Percentiles rank a stretch among this genome's conserved stretches.
These are phyloP conservation scores for Hozukius guyotensis DNA, from an alignment of 2,797 vertebrate species.

Conservation along the genomic window DNA sequence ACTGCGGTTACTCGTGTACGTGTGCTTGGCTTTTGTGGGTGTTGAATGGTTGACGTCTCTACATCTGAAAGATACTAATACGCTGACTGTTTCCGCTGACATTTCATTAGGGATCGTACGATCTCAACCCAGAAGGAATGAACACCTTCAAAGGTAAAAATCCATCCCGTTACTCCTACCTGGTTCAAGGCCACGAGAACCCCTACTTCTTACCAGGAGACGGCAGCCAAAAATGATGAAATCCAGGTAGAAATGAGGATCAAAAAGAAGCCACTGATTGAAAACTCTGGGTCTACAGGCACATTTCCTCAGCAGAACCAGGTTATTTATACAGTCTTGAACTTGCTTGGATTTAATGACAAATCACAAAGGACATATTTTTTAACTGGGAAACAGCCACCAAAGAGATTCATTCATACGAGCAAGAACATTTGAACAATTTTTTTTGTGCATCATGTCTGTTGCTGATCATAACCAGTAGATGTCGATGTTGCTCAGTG, in stretches of 20 bases:
- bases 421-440: slow-evolving; percentile 6
- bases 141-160: slow-evolving; percentile 83
- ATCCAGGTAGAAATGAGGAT: neutral
- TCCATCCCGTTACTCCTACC: slow-evolving; percentile 80
- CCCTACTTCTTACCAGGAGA: slow-evolving; percentile 83
- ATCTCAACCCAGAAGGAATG: slow-evolving; percentile 74
- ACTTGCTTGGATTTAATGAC: neutral
- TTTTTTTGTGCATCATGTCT: neutral
- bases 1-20: neutral
- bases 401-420: slow-evolving; percentile 55
- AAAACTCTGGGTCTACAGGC: slow-evolving; percentile 3
- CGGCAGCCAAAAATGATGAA: slow-evolving; percentile 38
- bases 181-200: slow-evolving; percentile 85
- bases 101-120: slow-evolving; percentile 79
- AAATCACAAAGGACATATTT: slow-evolving; percentile 13
- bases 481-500: slow-evolving; percentile 58
- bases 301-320: slow-evolving; percentile 21
- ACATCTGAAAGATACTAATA: slow-evolving; percentile 6
- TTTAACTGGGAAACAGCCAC: slow-evolving; percentile 13
- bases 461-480: slow-evolving; percentile 49
- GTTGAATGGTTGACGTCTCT: neutral
- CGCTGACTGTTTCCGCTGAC: slow-evolving; percentile 6
- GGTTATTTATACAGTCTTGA: slow-evolving; percentile 23
- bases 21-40: slow-evolving; percentile 1
- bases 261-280: slow-evolving; percentile 11